Base-by-base conservation (phyloP, 2,888 invertebrate genomes). In the Polymixis lichenea region DNA sequence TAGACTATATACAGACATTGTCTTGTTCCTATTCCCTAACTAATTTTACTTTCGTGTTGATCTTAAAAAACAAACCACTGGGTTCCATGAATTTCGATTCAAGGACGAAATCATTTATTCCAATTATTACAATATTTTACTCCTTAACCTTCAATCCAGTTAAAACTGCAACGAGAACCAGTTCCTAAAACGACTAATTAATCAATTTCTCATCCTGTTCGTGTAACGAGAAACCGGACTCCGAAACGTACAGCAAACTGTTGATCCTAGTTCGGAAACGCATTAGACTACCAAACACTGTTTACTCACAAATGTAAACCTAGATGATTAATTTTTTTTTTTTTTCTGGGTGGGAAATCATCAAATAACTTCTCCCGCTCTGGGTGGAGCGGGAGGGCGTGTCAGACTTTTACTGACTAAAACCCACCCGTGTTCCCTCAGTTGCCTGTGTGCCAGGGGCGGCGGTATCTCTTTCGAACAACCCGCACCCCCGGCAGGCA, bases 281-380 rank as follows among this genome's bases (percentile, higher is more conserved):
- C 78, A 66, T 73, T 70, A 77, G 22, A 53, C 58, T 49, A 19
- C 55, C 69, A 65, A 81, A 77, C 67, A 77, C 46, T 78, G 76
- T 83, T 80, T 75, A 74, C 75, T 78, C 28, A 55, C 71, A 66
- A 77, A 83, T 75, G 75, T 77, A 80, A 82, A 75, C n/a, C 73
- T 75, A 77, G 70, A 81, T 82, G 82, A 83, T 84, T 80, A 87
- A 82, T 87, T n/a, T n/a, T n/a, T n/a, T n/a, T n/a, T n/a, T n/a
- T n/a, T n/a, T n/a, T n/a, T n/a, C n/a, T n/a, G n/a, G n/a, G n/a
- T n/a, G n/a, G n/a, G n/a, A n/a, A n/a, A n/a, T n/a, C n/a, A n/a
- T n/a, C n/a, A n/a, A n/a, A n/a, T n/a, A n/a, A n/a, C n/a, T n/a
- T n/a, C n/a, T n/a, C n/a, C n/a, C n/a, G n/a, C n/a, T n/a, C n/a